These are phyloP conservation scores for Danio tinwini DNA, from an alignment of 2,797 vertebrate genomes.

Conservation along the genomic window DNA sequence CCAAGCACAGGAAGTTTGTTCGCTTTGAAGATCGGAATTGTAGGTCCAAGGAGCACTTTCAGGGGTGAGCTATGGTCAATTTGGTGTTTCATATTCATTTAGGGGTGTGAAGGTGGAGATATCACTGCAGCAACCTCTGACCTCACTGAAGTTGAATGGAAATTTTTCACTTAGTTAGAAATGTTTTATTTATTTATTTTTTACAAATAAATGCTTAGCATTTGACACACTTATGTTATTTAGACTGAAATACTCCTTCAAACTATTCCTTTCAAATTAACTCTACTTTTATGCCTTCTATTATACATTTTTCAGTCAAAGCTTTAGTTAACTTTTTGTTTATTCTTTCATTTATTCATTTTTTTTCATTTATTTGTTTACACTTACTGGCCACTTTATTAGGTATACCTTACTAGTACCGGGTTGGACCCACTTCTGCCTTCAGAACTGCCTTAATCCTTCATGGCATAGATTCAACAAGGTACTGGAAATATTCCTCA, in stretches of 20 bases:
- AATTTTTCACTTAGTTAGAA: conserved; percentile 23
- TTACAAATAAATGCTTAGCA: too few relatives aligned
- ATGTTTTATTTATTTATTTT: not conserved
- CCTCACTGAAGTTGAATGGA: conserved; percentile 6
- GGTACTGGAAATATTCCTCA: too few relatives aligned
- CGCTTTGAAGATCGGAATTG: conserved; percentile 80
- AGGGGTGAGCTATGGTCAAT: conserved; percentile 69
- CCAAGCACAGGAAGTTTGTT: conserved; percentile 70
- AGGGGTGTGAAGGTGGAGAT: conserved; percentile 71
- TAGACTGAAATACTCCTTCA: too few relatives aligned
- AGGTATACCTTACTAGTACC: too few relatives aligned
- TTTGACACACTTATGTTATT: not conserved
- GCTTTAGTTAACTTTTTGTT: not conserved
- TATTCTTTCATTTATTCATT: too few relatives aligned
- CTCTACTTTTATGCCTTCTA: not conserved
- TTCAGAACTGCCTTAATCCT: too few relatives aligned
- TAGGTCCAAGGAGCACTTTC: conserved; percentile 77
- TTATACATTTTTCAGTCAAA: not conserved
- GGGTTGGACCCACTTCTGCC: too few relatives aligned
- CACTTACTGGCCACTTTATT: too few relatives aligned
- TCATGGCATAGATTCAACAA: too few relatives aligned
- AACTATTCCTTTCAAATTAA: not conserved
- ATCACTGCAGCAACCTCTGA: conserved; percentile 40
- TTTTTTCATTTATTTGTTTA: too few relatives aligned
- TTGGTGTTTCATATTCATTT: conserved; percentile 79